These are phyloP conservation scores for Atrina japonica DNA, from an alignment of 2,888 invertebrate species.

Conservation along the genomic window DNA sequence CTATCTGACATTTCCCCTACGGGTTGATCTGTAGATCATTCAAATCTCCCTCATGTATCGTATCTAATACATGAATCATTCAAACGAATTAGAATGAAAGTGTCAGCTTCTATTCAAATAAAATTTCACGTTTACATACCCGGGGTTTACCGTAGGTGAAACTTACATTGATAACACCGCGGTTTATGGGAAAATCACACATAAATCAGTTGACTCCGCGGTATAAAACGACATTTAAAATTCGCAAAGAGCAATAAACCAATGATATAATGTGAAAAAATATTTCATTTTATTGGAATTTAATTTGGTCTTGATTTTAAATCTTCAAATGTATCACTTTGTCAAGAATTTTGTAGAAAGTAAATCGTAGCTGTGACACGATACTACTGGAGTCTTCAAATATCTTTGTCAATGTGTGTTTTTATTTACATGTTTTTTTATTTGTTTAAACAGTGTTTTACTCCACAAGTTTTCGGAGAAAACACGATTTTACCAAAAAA, in stretches of 20 bases:
- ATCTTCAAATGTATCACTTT: too few species aligned
- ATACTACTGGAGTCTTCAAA: too few species aligned
- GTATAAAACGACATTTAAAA: constrained; percentile 35
- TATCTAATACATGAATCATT: constrained; percentile 37
- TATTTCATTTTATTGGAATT: constrained; percentile 15
- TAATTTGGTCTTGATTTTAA: constrained; percentile 14
- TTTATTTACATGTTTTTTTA: too few species aligned
- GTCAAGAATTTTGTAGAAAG: too few species aligned
- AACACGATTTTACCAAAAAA: too few species aligned
- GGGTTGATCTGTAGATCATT: constrained; percentile 21
- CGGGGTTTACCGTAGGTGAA: constrained; percentile 3
- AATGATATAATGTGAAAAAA: constrained; percentile 30
- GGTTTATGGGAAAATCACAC: constrained; percentile 30
- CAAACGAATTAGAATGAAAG: constrained; percentile 19
- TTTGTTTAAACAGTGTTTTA: too few species aligned
- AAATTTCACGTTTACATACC: constrained; percentile 21
- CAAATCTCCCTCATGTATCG: constrained; percentile 30
- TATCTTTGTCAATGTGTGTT: too few species aligned
- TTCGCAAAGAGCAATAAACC: constrained; percentile 21
- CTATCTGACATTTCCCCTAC: constrained; percentile 35
- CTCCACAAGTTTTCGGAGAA: too few species aligned
- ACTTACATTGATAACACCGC: constrained; percentile 11
- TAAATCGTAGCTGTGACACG: too few species aligned
- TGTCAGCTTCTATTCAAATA: constrained; percentile 27
- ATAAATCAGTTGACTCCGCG: constrained; percentile 37